Evolutionary conservation across 2,797 vertebrate species (phyloP).

Genomic region (Pangasius sanitwongsei): DNA sequence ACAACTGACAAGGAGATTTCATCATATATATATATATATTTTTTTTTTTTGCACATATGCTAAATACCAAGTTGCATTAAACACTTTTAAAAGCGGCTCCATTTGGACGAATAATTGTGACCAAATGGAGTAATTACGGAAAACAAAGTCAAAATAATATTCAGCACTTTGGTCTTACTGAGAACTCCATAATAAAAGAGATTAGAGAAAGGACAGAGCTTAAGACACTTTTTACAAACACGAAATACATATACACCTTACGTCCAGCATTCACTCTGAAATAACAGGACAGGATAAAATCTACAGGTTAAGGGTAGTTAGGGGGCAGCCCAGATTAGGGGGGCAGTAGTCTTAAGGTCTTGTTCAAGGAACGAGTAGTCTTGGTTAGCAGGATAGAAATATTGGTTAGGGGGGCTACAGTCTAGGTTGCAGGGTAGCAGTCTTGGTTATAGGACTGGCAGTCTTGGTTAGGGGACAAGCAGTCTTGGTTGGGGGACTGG

Average conservation of each 20-base stretch:
- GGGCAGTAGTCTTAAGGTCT: background rate
- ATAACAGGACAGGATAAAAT: background rate
- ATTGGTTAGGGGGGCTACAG: background rate
- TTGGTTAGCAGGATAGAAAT: background rate
- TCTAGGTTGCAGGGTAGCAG: background rate
- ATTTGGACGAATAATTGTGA: background rate
- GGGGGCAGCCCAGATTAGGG: background rate
- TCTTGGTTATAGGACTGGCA: background rate
- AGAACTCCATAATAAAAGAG: background rate
- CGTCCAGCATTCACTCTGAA: background rate
- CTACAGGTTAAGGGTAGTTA: too few relatives aligned
- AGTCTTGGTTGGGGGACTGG: background rate
- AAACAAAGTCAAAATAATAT: background rate
- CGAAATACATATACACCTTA: background rate
- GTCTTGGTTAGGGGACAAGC: background rate
- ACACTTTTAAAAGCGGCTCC: background rate
- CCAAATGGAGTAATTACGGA: background rate
- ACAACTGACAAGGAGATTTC: background rate
- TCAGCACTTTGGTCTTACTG: constrained; percentile 14
- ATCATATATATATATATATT: background rate
- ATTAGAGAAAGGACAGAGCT: background rate
- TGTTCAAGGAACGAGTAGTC: background rate
- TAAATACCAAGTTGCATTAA: constrained; percentile 3
- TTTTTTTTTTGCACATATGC: background rate
- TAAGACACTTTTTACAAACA: background rate